These are phyloP conservation scores for Cercocebus atys DNA, from an alignment of 2,113 vertebrate genomes.

Conservation along the genomic window DNA sequence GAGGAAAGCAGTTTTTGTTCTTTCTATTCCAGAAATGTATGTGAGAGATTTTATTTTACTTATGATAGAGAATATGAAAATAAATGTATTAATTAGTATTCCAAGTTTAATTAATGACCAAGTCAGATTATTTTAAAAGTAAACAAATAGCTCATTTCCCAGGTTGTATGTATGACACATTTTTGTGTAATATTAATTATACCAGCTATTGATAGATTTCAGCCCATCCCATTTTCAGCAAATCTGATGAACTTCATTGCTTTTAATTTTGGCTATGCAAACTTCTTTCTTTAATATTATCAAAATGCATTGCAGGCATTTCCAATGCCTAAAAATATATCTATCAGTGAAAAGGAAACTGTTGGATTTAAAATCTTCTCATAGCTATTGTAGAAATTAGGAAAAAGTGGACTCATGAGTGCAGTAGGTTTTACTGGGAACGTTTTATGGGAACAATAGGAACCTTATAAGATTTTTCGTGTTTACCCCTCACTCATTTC, in stretches of 20 bases:
- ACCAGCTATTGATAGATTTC: conserved; percentile 36
- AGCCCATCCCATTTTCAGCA: conserved; percentile 40
- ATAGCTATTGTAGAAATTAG: conserved; percentile 76
- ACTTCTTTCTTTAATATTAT: conserved; percentile 56
- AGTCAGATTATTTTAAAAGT: not conserved
- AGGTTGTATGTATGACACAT: conserved; percentile 36
- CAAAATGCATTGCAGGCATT: conserved; percentile 68
- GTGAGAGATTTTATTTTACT: not conserved
- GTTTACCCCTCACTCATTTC: not conserved
- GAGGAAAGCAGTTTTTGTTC: not conserved
- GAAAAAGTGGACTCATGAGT: conserved; percentile 76
- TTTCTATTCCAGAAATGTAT: conserved; percentile 50
- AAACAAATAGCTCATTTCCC: not conserved
- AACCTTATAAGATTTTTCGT: conserved; percentile 76
- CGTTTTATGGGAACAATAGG: conserved; percentile 66
- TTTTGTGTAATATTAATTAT: not conserved
- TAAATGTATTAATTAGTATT: not conserved
- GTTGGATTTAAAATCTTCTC: conserved; percentile 82
- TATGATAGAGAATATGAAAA: not conserved
- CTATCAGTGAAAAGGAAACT: conserved; percentile 76
- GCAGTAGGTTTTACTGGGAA: conserved; percentile 77
- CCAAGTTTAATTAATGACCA: conserved; percentile 13
- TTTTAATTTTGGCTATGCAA: conserved; percentile 50
- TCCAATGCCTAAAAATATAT: conserved; percentile 73
- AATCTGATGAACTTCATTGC: conserved; percentile 43